These are phyloP conservation scores for Heteropelma amictum DNA, from an alignment of 2,888 invertebrate species.

Conservation along the genomic window DNA sequence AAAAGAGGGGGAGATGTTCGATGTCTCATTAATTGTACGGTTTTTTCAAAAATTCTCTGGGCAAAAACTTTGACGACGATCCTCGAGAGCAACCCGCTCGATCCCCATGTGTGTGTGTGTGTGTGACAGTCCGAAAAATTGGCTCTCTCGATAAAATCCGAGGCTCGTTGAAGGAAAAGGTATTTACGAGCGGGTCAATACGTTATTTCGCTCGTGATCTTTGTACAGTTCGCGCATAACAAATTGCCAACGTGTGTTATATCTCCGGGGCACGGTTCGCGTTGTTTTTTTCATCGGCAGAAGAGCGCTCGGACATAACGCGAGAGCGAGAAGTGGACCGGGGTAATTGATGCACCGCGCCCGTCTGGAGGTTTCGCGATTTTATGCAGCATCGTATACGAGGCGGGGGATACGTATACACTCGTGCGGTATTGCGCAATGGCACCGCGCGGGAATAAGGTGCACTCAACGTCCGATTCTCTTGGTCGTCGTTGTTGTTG, in stretches of 20 bases:
- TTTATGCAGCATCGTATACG: constrained; percentile 17
- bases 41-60: too few relatives aligned
- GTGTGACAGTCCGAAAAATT: too few relatives aligned
- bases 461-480: constrained; percentile 51
- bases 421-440: constrained; percentile 51
- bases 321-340: constrained; percentile 51
- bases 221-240: neutral
- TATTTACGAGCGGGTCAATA: too few relatives aligned
- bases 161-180: too few relatives aligned
- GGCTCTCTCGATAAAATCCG: too few relatives aligned
- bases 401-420: constrained; percentile 6
- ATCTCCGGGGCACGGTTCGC: neutral
- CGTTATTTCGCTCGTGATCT: too few relatives aligned
- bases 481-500: constrained; percentile 21
- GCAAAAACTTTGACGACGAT: too few relatives aligned
- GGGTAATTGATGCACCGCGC: constrained; percentile 62
- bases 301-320: constrained; percentile 13
- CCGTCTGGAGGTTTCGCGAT: constrained; percentile 47
- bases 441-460: constrained; percentile 38
- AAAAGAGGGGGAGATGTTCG: too few relatives aligned
- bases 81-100: too few relatives aligned
- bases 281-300: neutral
- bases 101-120: too few relatives aligned
- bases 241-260: neutral
- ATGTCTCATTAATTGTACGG: too few relatives aligned